Evolutionary conservation across 1,140 invertebrate species (phyloP).

Genomic region (Globodera rostochiensis): DNA sequence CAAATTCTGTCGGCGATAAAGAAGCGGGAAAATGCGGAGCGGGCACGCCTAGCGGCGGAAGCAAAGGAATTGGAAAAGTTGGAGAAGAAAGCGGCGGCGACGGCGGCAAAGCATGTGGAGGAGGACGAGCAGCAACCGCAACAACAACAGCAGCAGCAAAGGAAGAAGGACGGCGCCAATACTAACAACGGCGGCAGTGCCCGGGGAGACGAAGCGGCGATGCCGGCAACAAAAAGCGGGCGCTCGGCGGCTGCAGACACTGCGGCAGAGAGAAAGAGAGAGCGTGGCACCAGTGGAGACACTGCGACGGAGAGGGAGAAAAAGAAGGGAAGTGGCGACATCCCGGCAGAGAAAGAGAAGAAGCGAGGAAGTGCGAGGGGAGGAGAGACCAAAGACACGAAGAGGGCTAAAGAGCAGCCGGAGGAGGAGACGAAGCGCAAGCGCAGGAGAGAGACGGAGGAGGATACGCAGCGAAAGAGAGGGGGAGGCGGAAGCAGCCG

Average conservation of each 20-base stretch:
- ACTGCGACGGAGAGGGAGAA: neutral
- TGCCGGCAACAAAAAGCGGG: conserved; percentile 1
- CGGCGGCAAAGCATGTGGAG: neutral
- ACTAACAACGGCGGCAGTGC: neutral
- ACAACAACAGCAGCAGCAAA: neutral
- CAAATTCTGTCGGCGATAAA: conserved; percentile 35
- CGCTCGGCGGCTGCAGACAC: neutral
- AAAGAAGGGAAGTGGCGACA: neutral
- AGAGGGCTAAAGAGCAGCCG: no score
- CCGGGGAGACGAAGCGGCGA: neutral
- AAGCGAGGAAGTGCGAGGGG: no score
- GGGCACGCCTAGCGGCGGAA: conserved; percentile 8
- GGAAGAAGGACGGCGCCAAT: neutral
- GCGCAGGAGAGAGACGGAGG: neutral
- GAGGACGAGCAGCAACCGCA: neutral
- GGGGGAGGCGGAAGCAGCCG: neutral
- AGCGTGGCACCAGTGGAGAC: neutral
- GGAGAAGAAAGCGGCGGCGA: conserved; percentile 10
- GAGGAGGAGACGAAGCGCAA: no score
- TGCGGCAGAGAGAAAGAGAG: neutral
- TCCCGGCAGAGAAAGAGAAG: no score
- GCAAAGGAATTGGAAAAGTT: conserved; percentile 27
- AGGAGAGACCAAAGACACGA: no score
- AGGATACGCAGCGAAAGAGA: neutral
- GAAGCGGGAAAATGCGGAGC: conserved; percentile 25